These are phyloP conservation scores for Nothocercus julius DNA, from an alignment of 2,113 vertebrate species.

Conservation along the genomic window DNA sequence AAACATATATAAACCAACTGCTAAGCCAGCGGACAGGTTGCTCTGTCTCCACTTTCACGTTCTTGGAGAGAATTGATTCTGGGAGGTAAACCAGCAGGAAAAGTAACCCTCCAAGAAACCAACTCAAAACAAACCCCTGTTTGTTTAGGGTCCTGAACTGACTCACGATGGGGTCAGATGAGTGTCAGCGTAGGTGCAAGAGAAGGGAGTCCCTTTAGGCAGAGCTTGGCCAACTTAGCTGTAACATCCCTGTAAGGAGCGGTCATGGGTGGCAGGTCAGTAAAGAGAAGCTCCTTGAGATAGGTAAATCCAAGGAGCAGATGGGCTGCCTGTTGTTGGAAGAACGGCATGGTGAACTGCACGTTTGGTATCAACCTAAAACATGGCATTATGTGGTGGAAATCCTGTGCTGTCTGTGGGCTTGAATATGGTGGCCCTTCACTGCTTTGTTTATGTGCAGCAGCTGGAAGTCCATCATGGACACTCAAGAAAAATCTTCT, in stretches of 20 bases:
- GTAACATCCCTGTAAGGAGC: accelerated
- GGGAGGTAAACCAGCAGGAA: not conserved
- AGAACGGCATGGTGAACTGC: not conserved
- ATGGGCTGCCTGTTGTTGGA: not conserved
- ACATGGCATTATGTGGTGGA: accelerated
- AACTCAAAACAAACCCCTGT: not conserved
- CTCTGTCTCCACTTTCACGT: not conserved
- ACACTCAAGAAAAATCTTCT: not conserved
- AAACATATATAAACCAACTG: not conserved
- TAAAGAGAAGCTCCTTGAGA: not conserved
- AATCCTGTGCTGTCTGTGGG: accelerated
- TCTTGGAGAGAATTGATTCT: not conserved
- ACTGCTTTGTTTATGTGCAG: not conserved
- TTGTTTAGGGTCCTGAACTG: not conserved
- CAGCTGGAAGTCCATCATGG: not conserved
- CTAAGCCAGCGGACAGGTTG: not conserved
- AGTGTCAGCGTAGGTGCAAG: accelerated
- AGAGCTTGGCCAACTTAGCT: not conserved
- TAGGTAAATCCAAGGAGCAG: not conserved
- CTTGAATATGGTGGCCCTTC: not conserved
- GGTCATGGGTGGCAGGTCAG: too few relatives aligned
- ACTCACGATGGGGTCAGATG: not conserved
- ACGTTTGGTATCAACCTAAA: not conserved
- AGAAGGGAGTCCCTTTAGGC: not conserved
- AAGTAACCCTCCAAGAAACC: not conserved